Base-by-base conservation (phyloP, 2,113 vertebrate species). In the Talpa occidentalis region DNA sequence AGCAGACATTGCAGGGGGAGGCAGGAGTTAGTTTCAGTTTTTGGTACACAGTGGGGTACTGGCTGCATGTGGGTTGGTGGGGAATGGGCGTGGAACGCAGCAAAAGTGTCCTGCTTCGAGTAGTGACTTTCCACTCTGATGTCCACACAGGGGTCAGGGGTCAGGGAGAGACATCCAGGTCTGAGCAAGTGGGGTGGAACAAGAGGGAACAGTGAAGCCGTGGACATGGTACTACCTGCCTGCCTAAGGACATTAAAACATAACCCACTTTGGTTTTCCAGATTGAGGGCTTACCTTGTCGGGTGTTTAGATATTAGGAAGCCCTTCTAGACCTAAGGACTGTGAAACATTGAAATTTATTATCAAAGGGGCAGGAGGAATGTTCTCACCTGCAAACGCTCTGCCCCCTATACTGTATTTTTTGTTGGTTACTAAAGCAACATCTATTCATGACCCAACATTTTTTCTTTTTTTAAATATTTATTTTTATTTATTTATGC, bases 351-450 rank as follows among this genome's bases (percentile, higher is more conserved):
- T 54, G 42, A 17, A 59, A 19, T 22, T 1, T 19, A 54, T 93
- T 90, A 77, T 82, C 28, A 44, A 90, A 60, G 52, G 73, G 15
- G 7, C 32, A 37, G 21, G 17, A 21, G 10, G 15, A 49, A 4
- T 74, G 8, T 85, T 82, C 88, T 83, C 72, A 73, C 82, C 35
- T 69, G 2, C 30, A 69, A 28, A 60, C 54, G 11, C 79, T 77
- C 5, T 32, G 60, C 17, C 19, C 16, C 14, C 52, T 70, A 67
- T 76, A 47, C 54, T 81, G 2, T 56, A 35, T 91, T 64, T 62
- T 85, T 79, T 78, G 2, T 32, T 81, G 67, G 79, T 85, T 56
- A 74, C 37, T 56, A 82, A 70, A 95, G 42, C 44, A 91, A 66
- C 62, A 56, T 86, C 76, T 59, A 66, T 47, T 93, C 82, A 88